Conservation (phyloP, 64 coral and sea anemone genomes). For the Acropora tenuis region DNA sequence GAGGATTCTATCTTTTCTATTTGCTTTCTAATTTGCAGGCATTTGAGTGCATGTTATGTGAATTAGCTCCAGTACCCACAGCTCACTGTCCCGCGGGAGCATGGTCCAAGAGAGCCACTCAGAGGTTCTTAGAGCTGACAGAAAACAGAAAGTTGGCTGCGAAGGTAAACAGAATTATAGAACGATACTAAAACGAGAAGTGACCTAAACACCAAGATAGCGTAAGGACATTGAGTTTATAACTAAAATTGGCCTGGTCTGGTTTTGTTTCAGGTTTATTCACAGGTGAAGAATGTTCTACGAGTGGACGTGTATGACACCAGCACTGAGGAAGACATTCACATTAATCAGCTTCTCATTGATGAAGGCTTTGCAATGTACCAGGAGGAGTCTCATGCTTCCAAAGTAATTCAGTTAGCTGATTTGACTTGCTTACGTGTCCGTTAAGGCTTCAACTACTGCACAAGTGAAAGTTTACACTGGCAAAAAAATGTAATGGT, state of each 20-base stretch:
- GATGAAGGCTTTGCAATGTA: constrained; percentile 79
- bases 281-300: constrained; percentile 73
- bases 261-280: constrained; percentile 74
- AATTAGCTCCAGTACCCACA: constrained; percentile 68
- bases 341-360: constrained; percentile 90
- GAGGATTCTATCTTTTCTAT: neutral
- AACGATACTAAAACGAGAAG: no score
- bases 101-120: constrained; percentile 75
- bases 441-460: no score
- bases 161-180: constrained; percentile 56
- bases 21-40: constrained; percentile 37
- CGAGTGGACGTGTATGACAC: constrained; percentile 93
- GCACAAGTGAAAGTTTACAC: no score
- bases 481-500: no score
- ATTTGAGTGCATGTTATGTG: constrained; percentile 85
- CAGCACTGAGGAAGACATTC: constrained; percentile 88
- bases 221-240: no score
- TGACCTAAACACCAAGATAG: no score
- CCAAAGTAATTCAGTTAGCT: constrained; percentile 56
- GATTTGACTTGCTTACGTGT: neutral
- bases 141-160: constrained; percentile 81
- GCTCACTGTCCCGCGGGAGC: constrained; percentile 46
- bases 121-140: constrained; percentile 70
- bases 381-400: constrained; percentile 84
- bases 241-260: no score